Evolutionary conservation across 2,888 invertebrate species (phyloP), one percentile per base, ranked within the genome.

Genomic region (Pandemis cinnamomeana): DNA sequence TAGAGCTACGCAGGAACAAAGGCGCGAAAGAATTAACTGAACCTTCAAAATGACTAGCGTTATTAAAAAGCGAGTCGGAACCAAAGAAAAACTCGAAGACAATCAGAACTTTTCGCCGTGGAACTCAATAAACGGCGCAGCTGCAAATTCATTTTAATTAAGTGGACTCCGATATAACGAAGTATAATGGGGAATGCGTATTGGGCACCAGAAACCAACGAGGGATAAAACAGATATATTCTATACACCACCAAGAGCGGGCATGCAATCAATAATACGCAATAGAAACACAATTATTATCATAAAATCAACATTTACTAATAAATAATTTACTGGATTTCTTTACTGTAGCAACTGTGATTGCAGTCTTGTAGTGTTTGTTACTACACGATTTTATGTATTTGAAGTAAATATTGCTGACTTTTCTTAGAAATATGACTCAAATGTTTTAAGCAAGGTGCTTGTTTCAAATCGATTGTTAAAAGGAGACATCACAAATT

Each of bases 101-200:
- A 71, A 53, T 74, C 61, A 46, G 62, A 74, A 71, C 53, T 71
- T 74, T 64, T 53, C 46, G 51, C 67, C 66, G 67, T 58, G 20
- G 46, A 72, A 53, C 67, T 53, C 61, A 46, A 61, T 70, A 67
- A 64, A 55, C 61, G 81, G 78, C 81, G 75, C 77, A 71, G 75
- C 75, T 81, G 74, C 70, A 74, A 68, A 68, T 55, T 46, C 42
- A 53, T 80, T 78, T 80, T 81, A 80, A 83, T 81, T 82, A 83
- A 79, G 61, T 62, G 71, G 78, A 81, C 79, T 80, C 82, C 81
- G 80, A 84, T 83, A 86, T 84, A 83, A 83, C 82, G 80, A 81
- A 81, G 83, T 84, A 85, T 86, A 84, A 84, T 84, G 83, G 82
- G 86, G 85, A 88, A 88, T 86, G 83, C 83, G 83, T 85, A 84